These are phyloP conservation scores for Sebastes miniatus DNA, from an alignment of 2,797 vertebrate species.

Conservation along the genomic window DNA sequence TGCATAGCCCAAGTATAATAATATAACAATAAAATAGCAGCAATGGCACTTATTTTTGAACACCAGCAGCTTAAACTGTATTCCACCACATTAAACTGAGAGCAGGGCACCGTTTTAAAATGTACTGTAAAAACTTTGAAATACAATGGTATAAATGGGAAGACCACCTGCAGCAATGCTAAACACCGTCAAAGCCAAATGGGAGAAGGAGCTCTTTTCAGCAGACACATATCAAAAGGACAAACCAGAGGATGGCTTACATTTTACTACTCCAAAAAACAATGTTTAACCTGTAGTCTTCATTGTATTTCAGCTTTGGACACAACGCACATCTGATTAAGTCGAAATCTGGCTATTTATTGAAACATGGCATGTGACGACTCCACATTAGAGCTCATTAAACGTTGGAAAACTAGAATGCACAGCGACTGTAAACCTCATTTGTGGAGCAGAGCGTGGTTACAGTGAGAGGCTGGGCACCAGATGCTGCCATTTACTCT, in stretches of 20 bases:
- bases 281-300: not conserved
- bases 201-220: not conserved
- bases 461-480: conserved; percentile 43
- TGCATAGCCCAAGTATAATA: too few relatives aligned
- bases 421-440: conserved; percentile 27
- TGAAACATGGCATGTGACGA: conserved; percentile 24
- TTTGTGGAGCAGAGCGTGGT: conserved; percentile 47
- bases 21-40: too few relatives aligned
- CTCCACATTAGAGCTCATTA: conserved; percentile 48
- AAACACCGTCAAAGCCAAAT: not conserved
- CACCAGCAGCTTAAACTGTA: not conserved
- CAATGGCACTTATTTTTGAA: not conserved
- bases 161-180: not conserved
- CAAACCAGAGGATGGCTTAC: not conserved
- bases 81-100: not conserved
- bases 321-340: not conserved
- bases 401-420: conserved; percentile 32
- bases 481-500: conserved; percentile 56
- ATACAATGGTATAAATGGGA: not conserved
- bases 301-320: not conserved
- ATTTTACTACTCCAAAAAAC: not conserved
- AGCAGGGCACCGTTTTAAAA: not conserved
- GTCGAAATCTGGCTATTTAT: conserved; percentile 8
- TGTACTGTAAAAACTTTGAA: not conserved
- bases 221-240: not conserved